phyloP scores from a whole-genome alignment of 2,797 vertebrate genomes.

The Acridotheres tristis region DNA sequence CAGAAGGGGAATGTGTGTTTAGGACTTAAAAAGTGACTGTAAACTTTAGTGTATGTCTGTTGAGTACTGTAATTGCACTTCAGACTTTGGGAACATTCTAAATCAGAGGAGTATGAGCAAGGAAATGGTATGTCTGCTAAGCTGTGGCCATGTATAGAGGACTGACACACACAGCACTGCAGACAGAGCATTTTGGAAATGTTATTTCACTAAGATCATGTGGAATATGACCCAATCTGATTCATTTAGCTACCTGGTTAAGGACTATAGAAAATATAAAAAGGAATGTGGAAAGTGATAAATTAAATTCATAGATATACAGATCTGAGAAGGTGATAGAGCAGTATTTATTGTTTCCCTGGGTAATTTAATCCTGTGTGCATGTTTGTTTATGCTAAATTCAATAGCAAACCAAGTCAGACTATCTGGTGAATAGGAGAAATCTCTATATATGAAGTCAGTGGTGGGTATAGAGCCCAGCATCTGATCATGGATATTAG shows the following conservation, averaged over 20 bases:
- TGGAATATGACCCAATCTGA: not conserved
- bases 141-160: not conserved
- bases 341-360: not conserved
- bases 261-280: not conserved
- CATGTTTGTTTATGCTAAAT: not conserved
- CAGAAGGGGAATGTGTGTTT: not conserved
- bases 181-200: not conserved
- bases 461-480: not conserved
- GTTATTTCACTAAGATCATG: not conserved
- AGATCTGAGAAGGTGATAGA: not conserved
- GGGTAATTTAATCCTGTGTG: not conserved
- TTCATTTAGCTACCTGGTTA: not conserved
- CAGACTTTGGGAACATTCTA: not conserved
- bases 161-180: not conserved
- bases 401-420: not conserved
- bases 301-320: not conserved
- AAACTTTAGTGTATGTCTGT: not conserved
- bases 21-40: not conserved
- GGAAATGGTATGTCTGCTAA: not conserved
- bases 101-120: not conserved
- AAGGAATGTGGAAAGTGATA: not conserved
- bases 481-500: not conserved
- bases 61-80: not conserved
- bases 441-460: not conserved
- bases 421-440: not conserved